Evolutionary conservation across 2,797 vertebrate species (phyloP).

Genomic region (Gallinago solitaria): DNA sequence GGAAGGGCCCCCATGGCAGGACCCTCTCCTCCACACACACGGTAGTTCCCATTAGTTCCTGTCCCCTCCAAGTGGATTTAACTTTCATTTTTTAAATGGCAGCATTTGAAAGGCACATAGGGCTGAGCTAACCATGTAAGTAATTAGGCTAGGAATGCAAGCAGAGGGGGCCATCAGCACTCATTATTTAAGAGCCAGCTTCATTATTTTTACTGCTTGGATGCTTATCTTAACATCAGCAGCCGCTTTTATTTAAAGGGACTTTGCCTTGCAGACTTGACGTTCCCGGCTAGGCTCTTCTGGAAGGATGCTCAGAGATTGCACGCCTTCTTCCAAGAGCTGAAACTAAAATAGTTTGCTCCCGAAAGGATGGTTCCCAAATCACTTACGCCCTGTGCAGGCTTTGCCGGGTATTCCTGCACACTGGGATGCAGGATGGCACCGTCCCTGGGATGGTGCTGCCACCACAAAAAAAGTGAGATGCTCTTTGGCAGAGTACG

Average conservation of each 20-base stretch:
- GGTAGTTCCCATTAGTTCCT: constrained; percentile 4
- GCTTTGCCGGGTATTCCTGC: background rate
- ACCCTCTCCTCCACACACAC: background rate
- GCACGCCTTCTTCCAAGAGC: background rate
- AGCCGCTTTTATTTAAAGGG: constrained; percentile 63
- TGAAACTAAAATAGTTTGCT: background rate
- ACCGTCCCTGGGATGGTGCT: background rate
- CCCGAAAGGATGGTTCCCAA: background rate
- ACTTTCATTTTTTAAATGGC: constrained; percentile 57
- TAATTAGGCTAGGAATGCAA: constrained; percentile 66
- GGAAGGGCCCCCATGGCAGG: background rate
- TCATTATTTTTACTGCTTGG: constrained; percentile 66
- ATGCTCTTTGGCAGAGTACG: background rate
- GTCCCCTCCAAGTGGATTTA: constrained; percentile 3
- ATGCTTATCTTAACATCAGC: constrained; percentile 66
- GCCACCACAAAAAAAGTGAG: background rate
- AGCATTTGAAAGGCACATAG: constrained; percentile 68
- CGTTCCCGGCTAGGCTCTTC: background rate
- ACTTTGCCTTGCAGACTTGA: constrained; percentile 42
- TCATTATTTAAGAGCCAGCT: constrained; percentile 71
- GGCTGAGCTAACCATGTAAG: constrained; percentile 60
- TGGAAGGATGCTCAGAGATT: background rate
- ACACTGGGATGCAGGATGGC: no score
- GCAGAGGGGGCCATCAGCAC: constrained; percentile 53
- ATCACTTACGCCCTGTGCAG: background rate